These are phyloP conservation scores for Brachionus manjavacas DNA, from an alignment of 1,140 invertebrate genomes.

Conservation along the genomic window DNA sequence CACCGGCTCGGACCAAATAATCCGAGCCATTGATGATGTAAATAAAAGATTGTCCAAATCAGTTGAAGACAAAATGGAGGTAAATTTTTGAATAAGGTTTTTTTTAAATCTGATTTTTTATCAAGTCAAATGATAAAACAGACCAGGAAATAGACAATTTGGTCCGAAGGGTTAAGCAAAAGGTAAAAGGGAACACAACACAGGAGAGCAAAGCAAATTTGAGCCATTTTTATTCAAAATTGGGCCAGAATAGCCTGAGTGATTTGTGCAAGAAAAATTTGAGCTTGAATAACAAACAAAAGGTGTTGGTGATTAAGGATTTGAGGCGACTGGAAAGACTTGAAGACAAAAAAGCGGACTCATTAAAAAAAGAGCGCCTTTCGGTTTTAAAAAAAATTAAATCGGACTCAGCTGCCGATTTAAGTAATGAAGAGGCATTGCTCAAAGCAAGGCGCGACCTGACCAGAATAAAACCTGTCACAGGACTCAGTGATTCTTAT, in stretches of 20 bases:
- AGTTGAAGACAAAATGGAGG: not conserved
- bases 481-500: not conserved
- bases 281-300: not conserved
- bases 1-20: not conserved
- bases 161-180: not conserved
- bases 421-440: not conserved
- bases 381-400: not conserved
- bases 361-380: not conserved
- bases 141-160: not conserved
- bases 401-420: not conserved
- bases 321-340: not conserved
- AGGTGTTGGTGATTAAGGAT: not conserved
- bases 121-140: not conserved
- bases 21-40: conserved; percentile 30
- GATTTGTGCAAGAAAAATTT: not conserved
- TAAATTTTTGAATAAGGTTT: not conserved
- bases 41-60: not conserved
- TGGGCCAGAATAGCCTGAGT: not conserved
- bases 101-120: not conserved
- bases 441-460: not conserved
- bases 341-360: not conserved
- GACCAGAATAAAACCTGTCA: not conserved
- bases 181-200: not conserved
- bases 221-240: not conserved
- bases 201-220: not conserved